phyloP scores from a whole-genome alignment of 2,113 vertebrate species.

The Passer montanus region DNA sequence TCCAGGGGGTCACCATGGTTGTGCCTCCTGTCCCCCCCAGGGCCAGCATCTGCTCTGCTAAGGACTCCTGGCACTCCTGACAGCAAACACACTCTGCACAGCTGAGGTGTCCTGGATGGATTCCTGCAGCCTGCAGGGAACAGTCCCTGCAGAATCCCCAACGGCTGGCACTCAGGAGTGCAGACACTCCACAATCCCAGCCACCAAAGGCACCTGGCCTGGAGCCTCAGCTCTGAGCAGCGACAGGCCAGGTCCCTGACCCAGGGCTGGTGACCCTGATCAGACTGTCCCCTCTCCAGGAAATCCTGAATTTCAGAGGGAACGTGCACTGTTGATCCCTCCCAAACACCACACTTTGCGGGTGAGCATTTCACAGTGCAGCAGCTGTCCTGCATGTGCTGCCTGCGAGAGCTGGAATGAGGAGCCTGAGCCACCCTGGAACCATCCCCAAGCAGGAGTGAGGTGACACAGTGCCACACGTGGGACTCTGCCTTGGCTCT shows the following conservation, averaged over 20 bases:
- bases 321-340: background rate
- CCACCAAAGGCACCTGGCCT: background rate
- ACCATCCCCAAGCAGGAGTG: background rate
- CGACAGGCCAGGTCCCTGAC: background rate
- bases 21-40: background rate
- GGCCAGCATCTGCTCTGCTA: background rate
- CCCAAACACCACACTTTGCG: background rate
- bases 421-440: background rate
- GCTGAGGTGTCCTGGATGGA: accelerated
- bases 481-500: background rate
- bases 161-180: accelerated
- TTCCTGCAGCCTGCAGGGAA: background rate
- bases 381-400: background rate
- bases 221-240: background rate
- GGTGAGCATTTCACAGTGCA: background rate
- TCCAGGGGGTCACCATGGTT: background rate
- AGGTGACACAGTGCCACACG: accelerated
- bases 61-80: background rate
- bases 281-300: accelerated
- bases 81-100: background rate
- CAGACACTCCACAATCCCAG: background rate
- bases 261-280: accelerated
- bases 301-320: background rate
- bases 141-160: background rate
- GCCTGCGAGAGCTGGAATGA: background rate